Conservation (phyloP, 2,113 vertebrate species). For the Neolamprologus modestus region DNA sequence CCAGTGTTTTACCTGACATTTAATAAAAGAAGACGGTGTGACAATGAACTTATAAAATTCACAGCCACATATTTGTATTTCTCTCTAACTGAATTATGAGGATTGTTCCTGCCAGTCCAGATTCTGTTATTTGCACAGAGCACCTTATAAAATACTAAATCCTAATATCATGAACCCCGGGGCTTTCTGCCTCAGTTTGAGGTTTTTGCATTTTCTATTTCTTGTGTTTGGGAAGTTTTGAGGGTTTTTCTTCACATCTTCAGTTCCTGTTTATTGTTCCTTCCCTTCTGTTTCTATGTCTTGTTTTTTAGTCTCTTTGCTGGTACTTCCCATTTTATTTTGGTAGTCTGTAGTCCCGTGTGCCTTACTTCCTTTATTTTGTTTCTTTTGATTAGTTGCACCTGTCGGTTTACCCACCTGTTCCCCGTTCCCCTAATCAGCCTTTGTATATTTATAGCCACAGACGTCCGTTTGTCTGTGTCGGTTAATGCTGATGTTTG, state of each 20-base stretch:
- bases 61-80: conserved; percentile 37
- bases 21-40: not conserved
- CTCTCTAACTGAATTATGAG: conserved; percentile 41
- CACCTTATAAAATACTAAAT: not conserved
- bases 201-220: not conserved
- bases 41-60: conserved; percentile 33
- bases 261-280: not conserved
- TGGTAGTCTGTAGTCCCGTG: not conserved
- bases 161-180: not conserved
- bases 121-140: not conserved
- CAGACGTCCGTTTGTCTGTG: not conserved
- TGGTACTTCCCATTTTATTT: not conserved
- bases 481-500: not conserved
- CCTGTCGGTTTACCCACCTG: not conserved
- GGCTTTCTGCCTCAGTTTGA: not conserved
- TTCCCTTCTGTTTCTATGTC: not conserved
- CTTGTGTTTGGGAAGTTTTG: not conserved
- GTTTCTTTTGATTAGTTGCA: not conserved
- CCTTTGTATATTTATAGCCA: not conserved
- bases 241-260: not conserved
- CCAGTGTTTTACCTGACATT: not conserved
- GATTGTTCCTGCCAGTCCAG: conserved; percentile 9
- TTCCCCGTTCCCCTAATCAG: not conserved
- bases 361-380: not conserved
- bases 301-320: not conserved